Evolutionary conservation across 2,888 invertebrate genomes (phyloP).

Genomic region (Apodemia mormo): DNA sequence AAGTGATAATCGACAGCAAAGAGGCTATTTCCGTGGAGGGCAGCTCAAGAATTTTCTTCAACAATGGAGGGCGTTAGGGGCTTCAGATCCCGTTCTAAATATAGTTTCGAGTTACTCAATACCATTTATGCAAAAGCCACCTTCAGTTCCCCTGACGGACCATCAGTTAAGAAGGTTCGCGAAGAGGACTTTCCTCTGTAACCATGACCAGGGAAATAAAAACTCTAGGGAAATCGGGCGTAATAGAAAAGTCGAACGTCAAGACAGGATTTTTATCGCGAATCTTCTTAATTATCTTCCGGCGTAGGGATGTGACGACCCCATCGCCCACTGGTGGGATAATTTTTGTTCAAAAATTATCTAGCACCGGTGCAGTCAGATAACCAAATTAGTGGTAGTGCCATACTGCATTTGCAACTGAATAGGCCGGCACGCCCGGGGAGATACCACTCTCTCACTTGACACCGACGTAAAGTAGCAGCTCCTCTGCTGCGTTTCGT

Average conservation of each 20-base stretch:
- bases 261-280: not conserved
- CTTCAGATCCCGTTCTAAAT: not conserved
- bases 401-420: no score
- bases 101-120: not conserved
- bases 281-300: conserved; percentile 13
- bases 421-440: no score
- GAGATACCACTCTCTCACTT: no score
- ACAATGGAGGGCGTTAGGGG: not conserved
- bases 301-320: no score
- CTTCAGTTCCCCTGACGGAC: not conserved
- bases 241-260: not conserved
- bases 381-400: no score
- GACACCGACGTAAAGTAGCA: no score
- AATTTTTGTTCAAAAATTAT: no score
- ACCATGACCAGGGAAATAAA: not conserved
- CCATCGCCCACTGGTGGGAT: no score
- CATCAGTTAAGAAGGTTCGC: not conserved
- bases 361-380: no score
- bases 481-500: no score
- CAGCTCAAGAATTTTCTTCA: not conserved
- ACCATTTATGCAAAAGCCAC: not conserved
- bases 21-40: not conserved
- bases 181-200: not conserved
- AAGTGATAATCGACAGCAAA: not conserved
- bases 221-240: not conserved